Evolutionary conservation across 2,797 vertebrate species (phyloP), one percentile per base, ranked within the genome.

Genomic region (Sebastes elongatus): DNA sequence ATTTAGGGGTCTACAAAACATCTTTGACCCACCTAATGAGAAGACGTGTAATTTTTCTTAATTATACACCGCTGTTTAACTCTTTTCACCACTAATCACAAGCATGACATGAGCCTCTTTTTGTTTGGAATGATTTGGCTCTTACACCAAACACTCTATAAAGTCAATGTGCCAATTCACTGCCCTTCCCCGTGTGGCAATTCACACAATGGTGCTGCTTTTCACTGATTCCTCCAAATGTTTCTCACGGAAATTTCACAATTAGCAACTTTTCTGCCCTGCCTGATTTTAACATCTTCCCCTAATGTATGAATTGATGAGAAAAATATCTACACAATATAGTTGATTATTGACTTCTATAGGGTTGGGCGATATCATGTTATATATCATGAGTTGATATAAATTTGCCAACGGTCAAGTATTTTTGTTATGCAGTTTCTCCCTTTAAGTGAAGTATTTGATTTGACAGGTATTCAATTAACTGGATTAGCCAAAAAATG

Each of bases 1-100:
- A 96, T 96, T 91, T 96, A 96, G 95, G 93, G 95, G 95, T 86
- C 95, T 96, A 81, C 94, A 95, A 94, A 95, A 91, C 72, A 46
- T 78, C 93, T 84, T 85, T 87, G 91, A 94, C 82, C 77, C 93
- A 67, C 79, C 93, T 90, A 94, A 91, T 88, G 88, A 94, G 80
- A 89, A 92, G 84, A 86, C 78, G 77, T 87, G 83, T 88, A 74
- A 79, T 92, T 78, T 61, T 74, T 66, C 77, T 32, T 93, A 74
- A 93, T 85, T 64, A 28, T 61, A 7, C 35, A 22, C 55, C 57
- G 59, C 74, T 86, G 2, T 74, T 69, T 56, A 62, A 74, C 57
- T 56, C 55, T 76, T 63, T 28, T 18, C 75, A 74, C 68, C 22
- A 74, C 85, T 91, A 81, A 89, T 89, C 79, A 68, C 65, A 42